phyloP scores from a whole-genome alignment of 35 echinoderm and acorn worm genomes.

The Ophioderma brevispina region DNA sequence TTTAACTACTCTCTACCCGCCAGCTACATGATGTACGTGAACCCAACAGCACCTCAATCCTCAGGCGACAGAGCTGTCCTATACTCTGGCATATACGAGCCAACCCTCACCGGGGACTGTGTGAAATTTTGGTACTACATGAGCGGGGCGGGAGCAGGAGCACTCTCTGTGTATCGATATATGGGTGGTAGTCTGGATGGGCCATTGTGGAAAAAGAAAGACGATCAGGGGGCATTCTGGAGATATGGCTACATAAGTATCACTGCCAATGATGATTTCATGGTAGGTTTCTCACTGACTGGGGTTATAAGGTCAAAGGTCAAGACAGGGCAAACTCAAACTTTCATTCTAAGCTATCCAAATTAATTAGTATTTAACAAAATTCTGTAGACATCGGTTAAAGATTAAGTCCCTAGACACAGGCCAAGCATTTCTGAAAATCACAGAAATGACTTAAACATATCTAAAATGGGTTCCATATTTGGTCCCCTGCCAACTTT shows the following conservation, averaged over 20 bases:
- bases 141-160: slow-evolving; percentile 20
- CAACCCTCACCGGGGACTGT: slow-evolving; percentile 26
- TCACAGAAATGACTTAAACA: too few relatives aligned
- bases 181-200: slow-evolving; percentile 3
- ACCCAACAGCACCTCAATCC: not conserved
- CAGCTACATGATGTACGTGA: slow-evolving; percentile 35
- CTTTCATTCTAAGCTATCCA: too few relatives aligned
- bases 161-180: slow-evolving; percentile 8
- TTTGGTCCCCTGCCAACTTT: too few relatives aligned
- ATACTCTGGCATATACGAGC: slow-evolving; percentile 27
- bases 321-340: too few relatives aligned
- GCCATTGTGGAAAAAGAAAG: slow-evolving; percentile 2
- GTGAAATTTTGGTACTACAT: slow-evolving; percentile 70
- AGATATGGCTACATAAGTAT: slow-evolving; percentile 20
- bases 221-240: slow-evolving; percentile 46
- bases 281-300: not conserved
- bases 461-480: too few relatives aligned
- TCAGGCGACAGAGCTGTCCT: slow-evolving; percentile 3
- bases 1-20: not conserved
- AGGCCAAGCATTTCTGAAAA: not conserved
- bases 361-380: too few relatives aligned
- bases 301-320: too few relatives aligned
- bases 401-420: too few relatives aligned
- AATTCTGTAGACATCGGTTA: too few relatives aligned
- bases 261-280: slow-evolving; percentile 2